Base-by-base conservation (phyloP, 2,888 invertebrate species). In the Flabesymbios commensalis region DNA sequence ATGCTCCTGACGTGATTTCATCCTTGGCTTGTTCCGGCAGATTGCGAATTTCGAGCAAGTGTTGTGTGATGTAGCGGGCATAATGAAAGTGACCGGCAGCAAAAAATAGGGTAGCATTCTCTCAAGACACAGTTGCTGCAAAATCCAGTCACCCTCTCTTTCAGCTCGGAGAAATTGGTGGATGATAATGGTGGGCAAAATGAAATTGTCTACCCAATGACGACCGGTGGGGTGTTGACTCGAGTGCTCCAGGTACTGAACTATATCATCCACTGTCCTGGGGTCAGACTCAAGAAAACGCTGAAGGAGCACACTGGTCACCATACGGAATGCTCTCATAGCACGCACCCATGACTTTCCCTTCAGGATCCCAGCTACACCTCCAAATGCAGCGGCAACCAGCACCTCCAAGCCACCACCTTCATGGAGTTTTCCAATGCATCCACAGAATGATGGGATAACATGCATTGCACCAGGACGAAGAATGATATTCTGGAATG, bases 341-440 rank as follows among this genome's bases (percentile, higher is more conserved):
- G 53, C 63, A 26, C 43, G 42, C 26, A 45, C 17, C 63, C 47
- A 63, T 45, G 53, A 53, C 47, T 63, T 63, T 3, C 54, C 59
- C 54, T 61, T 61, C 14, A 63, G n/a, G 33, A 54, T 53, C 17
- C 28, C 28, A 4, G 41, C 3, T 7, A 59, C 32, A 29, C 62
- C 62, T 10, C 39, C 41, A 47, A 58, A 62, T 29, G 58, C 33
- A 26, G 48, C 41, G 14, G n/a, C 33, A 4, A 62, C 3, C 2
- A 58, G 14, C 7, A 32, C 63, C n/a, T 54, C 59, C 19, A 63
- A 36, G 5, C 63, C 63, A 33, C 26, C 28, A 2, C 47, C 36
- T 14, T 48, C 45, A 57, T 59, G 58, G 2, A 57, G 54, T 28
- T 45, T 41, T n/a, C 59, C 57, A 26, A 63, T 55, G 52, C 61